Conservation (phyloP, 2,888 invertebrate species). For the Apotomis betuletana region DNA sequence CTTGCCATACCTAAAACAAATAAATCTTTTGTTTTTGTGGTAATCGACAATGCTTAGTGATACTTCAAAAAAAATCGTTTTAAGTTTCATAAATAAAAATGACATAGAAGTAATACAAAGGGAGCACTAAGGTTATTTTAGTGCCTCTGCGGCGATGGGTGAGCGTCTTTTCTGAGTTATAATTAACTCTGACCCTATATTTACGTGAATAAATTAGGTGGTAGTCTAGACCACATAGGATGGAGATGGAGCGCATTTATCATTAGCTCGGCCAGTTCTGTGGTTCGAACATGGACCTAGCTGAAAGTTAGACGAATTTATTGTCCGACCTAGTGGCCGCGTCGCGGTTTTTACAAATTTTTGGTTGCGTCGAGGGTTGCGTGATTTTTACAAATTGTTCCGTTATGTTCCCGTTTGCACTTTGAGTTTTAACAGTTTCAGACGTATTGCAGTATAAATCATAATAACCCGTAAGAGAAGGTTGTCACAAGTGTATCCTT, state of each 20-base stretch:
- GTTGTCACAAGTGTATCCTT: too few relatives aligned
- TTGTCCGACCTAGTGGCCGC: conserved; percentile 18
- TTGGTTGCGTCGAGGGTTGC: neutral
- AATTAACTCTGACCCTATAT: conserved; percentile 11
- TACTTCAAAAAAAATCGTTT: too few relatives aligned
- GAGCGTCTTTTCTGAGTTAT: neutral
- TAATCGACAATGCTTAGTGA: too few relatives aligned
- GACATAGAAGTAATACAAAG: too few relatives aligned
- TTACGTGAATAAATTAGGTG: neutral
- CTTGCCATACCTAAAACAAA: too few relatives aligned
- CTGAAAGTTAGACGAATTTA: conserved; percentile 36
- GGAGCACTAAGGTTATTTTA: neutral
- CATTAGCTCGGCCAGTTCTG: conserved; percentile 2
- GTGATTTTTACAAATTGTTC: conserved; percentile 14
- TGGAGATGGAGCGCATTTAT: conserved; percentile 12
- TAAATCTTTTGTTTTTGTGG: too few relatives aligned
- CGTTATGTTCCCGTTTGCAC: neutral
- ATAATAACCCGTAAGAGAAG: too few relatives aligned
- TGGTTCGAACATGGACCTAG: conserved; percentile 23
- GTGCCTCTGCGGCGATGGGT: neutral
- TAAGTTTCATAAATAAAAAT: neutral
- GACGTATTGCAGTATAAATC: too few relatives aligned
- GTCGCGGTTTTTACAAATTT: neutral
- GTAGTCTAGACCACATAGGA: conserved; percentile 22
- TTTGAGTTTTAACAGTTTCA: neutral